A percentile compares a stretch with the other conserved stretches of the same genome.
Conservation (phyloP, 2,113 vertebrate species). For the Microtus ochrogaster region DNA sequence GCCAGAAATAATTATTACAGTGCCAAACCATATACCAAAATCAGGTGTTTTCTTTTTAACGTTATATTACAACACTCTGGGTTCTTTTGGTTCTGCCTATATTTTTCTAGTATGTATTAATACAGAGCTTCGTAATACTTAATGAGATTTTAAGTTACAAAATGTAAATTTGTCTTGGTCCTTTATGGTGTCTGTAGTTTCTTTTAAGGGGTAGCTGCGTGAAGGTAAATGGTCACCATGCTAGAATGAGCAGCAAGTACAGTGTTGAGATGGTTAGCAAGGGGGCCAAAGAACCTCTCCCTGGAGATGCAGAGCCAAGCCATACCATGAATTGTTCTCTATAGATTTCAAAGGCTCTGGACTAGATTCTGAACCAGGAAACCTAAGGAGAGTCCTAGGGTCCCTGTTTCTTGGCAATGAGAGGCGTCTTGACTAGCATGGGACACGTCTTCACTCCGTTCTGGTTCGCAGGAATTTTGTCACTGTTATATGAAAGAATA, state of each 20-base stretch:
- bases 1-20: slow-evolving; percentile 58
- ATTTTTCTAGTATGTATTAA: slow-evolving; percentile 63
- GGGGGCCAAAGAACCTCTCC: slow-evolving; percentile 8
- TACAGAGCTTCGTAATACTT: slow-evolving; percentile 65
- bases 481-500: slow-evolving; percentile 17
- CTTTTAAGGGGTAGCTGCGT: slow-evolving; percentile 49
- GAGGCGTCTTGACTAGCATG: neutral
- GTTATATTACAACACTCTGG: slow-evolving; percentile 19
- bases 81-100: neutral
- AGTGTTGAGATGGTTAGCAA: slow-evolving; percentile 26
- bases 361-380: slow-evolving; percentile 44
- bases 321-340: slow-evolving; percentile 47
- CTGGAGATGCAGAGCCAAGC: neutral
- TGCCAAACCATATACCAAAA: slow-evolving; percentile 47
- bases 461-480: slow-evolving; percentile 2
- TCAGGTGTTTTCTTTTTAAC: slow-evolving; percentile 50
- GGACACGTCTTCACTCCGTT: slow-evolving; percentile 16
- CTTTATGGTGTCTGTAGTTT: slow-evolving; percentile 39
- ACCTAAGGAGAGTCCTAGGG: slow-evolving; percentile 18
- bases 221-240: slow-evolving; percentile 51
- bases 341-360: slow-evolving; percentile 49
- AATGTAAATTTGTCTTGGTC: slow-evolving; percentile 55
- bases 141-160: slow-evolving; percentile 64
- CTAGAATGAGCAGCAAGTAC: slow-evolving; percentile 47
- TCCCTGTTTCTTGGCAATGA: neutral